These are phyloP conservation scores for Podarcis siculus DNA, from an alignment of 2,797 vertebrate species.

Conservation along the genomic window DNA sequence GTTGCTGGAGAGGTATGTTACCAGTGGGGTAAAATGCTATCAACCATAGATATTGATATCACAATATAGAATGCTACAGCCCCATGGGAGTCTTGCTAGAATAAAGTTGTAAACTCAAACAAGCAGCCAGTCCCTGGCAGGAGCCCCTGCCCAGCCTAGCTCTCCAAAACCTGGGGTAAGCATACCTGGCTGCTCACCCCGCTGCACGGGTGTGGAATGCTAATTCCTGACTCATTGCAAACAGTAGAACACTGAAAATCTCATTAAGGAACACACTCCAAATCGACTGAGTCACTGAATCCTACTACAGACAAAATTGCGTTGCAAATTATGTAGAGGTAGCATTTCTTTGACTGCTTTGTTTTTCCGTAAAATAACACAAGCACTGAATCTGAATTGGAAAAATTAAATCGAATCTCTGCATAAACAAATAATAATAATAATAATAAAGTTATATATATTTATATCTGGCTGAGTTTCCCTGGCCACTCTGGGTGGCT, in stretches of 20 bases:
- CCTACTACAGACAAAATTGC: neutral
- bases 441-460: too few species aligned
- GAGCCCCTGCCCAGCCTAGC: too few species aligned
- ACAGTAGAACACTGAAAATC: neutral
- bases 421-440: constrained; percentile 67
- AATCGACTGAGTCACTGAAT: neutral
- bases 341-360: neutral
- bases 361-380: neutral
- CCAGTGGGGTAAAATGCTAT: neutral
- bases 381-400: neutral
- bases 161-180: too few species aligned
- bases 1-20: neutral
- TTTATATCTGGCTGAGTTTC: too few species aligned
- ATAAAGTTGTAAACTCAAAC: too few species aligned
- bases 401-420: constrained; percentile 40
- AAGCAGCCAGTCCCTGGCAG: too few species aligned
- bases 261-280: neutral
- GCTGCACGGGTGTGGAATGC: too few species aligned
- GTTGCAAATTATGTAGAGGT: neutral
- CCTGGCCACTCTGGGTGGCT: too few species aligned
- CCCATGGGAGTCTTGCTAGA: too few species aligned
- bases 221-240: neutral
- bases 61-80: neutral
- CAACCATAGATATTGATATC: neutral
- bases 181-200: too few species aligned